phyloP scores from a whole-genome alignment of 1,140 invertebrate genomes.

The Potamilus streckersoni region DNA sequence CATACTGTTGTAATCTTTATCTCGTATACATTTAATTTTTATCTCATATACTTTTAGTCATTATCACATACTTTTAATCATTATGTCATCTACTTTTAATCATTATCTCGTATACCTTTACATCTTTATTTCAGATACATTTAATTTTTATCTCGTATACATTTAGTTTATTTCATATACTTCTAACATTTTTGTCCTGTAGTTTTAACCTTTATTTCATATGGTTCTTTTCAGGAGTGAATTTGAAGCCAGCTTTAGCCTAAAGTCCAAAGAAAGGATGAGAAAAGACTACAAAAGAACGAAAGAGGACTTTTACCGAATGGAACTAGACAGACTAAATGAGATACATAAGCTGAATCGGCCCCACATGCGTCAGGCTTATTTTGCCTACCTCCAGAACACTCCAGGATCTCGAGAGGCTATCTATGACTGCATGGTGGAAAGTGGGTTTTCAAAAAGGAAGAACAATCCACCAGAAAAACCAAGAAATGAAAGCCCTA shows the following conservation, averaged over 20 bases:
- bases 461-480: conserved; percentile 15
- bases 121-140: too few species aligned
- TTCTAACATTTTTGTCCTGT: too few species aligned
- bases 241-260: conserved; percentile 54
- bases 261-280: conserved; percentile 49
- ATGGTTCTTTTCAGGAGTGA: conserved; percentile 47
- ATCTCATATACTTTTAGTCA: too few species aligned
- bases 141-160: too few species aligned
- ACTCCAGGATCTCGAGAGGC: conserved; percentile 62
- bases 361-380: conserved; percentile 56
- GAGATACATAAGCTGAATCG: conserved; percentile 55
- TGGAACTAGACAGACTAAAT: conserved; percentile 62
- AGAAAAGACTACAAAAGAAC: conserved; percentile 61
- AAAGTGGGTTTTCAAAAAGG: conserved; percentile 6
- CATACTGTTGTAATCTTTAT: too few species aligned
- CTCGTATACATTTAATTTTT: too few species aligned
- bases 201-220: too few species aligned
- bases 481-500: too few species aligned
- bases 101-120: too few species aligned
- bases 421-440: conserved; percentile 55
- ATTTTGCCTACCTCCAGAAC: conserved; percentile 66
- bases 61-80: too few species aligned
- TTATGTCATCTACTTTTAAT: too few species aligned
- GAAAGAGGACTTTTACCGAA: conserved; percentile 61
- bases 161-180: too few species aligned